phyloP scores from a whole-genome alignment of 2,797 vertebrate species.

The Heterohyrax brucei region DNA sequence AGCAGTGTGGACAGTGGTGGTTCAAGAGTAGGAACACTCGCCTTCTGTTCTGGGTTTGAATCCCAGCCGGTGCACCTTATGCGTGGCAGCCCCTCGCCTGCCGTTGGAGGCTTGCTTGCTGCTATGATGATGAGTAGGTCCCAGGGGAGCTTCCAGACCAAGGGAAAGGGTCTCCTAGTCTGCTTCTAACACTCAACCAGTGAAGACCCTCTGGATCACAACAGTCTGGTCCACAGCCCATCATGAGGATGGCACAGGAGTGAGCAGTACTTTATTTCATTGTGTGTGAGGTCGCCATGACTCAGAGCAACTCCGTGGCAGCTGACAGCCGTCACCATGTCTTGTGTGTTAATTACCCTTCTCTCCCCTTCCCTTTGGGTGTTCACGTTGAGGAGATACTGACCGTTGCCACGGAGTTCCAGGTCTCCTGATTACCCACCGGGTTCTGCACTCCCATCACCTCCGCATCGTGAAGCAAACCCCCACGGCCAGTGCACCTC shows the following conservation, averaged over 20 bases:
- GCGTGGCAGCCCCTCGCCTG: not conserved
- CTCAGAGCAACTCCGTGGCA: not conserved
- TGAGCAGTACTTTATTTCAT: not conserved
- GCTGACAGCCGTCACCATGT: not conserved
- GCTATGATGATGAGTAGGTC: not conserved
- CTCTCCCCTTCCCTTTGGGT: not conserved
- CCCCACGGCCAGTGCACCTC: not conserved
- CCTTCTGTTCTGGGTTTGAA: not conserved
- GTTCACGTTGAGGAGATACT: not conserved
- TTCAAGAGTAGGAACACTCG: not conserved
- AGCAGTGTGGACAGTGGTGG: not conserved
- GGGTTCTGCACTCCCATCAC: not conserved
- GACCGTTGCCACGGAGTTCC: not conserved
- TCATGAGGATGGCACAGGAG: not conserved
- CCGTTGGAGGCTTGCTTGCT: not conserved
- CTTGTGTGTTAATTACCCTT: not conserved
- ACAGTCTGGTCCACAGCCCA: not conserved
- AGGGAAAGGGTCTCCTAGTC: not conserved
- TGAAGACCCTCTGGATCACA: not conserved
- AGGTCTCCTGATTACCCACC: not conserved
- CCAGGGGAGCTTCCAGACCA: not conserved
- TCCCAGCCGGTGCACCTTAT: no score
- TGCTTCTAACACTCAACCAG: not conserved
- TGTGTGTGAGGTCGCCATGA: not conserved
- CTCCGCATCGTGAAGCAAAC: not conserved